Percentiles rank a stretch among this genome's conserved stretches.
phyloP scores from a whole-genome alignment of 2,888 invertebrate genomes.

The Acholoe squamosa region DNA sequence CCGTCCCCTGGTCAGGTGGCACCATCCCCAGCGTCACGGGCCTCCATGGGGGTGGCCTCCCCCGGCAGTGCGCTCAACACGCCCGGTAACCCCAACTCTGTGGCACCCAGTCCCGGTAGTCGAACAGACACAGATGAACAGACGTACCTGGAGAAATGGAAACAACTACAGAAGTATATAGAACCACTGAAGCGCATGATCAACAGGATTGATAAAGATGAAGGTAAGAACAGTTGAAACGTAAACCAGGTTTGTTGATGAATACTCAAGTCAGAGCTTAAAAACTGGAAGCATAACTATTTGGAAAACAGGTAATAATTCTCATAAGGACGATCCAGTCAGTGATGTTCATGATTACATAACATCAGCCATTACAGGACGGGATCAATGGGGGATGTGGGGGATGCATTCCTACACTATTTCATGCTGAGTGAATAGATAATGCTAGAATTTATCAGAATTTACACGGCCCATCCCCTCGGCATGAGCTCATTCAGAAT shows the following conservation, averaged over 20 bases:
- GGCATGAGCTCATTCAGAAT: no score
- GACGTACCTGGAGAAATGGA: constrained; percentile 95
- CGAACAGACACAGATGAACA: constrained; percentile 88
- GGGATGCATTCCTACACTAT: no score
- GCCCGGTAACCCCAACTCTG: constrained; percentile 61
- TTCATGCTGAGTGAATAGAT: no score
- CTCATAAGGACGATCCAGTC: no score
- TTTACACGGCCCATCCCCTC: no score
- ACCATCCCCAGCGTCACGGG: constrained; percentile 50
- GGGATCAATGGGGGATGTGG: no score
- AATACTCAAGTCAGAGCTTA: no score
- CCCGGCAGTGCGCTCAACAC: constrained; percentile 64
- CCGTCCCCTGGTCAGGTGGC: constrained; percentile 61
- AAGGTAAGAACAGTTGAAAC: constrained; percentile 73
- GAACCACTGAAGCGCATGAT: constrained; percentile 96
- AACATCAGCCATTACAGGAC: no score
- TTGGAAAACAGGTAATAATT: no score
- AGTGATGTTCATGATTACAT: no score
- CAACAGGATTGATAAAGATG: constrained; percentile 84
- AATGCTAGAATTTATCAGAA: no score
- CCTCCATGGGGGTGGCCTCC: constrained; percentile 57
- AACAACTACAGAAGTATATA: constrained; percentile 95
- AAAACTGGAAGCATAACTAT: no score
- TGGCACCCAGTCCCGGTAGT: constrained; percentile 57
- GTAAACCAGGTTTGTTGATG: background rate